Evolutionary conservation across 2,888 invertebrate genomes (phyloP), one percentile per base, ranked within the genome.

Genomic region (Melieria crassipennis): DNA sequence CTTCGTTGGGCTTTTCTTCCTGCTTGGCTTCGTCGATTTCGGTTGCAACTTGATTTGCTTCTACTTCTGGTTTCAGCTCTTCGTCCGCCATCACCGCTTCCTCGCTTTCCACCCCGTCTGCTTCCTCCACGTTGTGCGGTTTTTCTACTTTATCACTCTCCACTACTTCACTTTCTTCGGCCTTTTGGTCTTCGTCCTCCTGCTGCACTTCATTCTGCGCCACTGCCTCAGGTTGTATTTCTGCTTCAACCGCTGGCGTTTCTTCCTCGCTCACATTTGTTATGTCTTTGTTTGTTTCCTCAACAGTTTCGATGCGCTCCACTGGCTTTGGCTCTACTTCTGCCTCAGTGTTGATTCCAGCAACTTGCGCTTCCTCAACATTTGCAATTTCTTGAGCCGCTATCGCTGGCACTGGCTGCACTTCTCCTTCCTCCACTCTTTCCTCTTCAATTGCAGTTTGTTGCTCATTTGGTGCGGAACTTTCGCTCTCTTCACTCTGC

Each of bases 91-190:
- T 3, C 5, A 52, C 52, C 5, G 52, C 10, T 52, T 52, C 52
- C 11, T 5, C 50, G 50, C 11, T 50, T 50, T 10, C 50, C 50
- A 50, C 50, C 11, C 1, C 11, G 50, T 50, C 5, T 52, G 4
- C 52, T n/a, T 52, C 57, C n/a, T 47, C 65, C 16, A 30, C 30
- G 48, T 7, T 42, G 48, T 63, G 48, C 0, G 5, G 50, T 64
- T n/a, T 48, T 65, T 47, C 46, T 10, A 46, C n/a, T 13, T 46
- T 9, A 47, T 16, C 46, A 5, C 4, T 47, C 43, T 48, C 61
- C 3, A 11, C 30, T 50, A 4, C 63, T 71, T 66, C 56, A 50
- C 58, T 64, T 50, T 65, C 58, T n/a, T 67, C 70, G 16, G 56
- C 46, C 42, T 42, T 45, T 43, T 66, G 69, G 30, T 65, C 55